Evolutionary conservation across 2,797 vertebrate species (phyloP), one percentile per base, ranked within the genome.

Genomic region (Micrastur ruficollis): DNA sequence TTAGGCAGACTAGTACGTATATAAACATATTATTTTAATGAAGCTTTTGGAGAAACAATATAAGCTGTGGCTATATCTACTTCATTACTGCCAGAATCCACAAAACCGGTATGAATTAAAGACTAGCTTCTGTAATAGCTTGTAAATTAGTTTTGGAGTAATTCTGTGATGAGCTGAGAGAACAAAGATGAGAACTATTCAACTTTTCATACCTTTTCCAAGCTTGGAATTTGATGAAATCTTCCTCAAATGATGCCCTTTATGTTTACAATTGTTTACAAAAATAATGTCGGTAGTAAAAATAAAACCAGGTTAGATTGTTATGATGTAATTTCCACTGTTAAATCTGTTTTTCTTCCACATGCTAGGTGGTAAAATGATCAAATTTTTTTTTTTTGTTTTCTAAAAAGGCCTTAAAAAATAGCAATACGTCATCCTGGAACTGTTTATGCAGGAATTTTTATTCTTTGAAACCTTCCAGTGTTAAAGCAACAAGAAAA

Each of bases 401-500:
- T 93, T 29, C n/a, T 91, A 70, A 91, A 90, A 91, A 91, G 70
- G 67, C 44, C 90, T 97, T 94, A 98, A 97, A 93, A 98, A 98
- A 98, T 27, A 89, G 94, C 93, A 96, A 81, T 97, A 93, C 86
- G 1, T 95, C 90, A 96, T 97, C 96, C 96, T 97, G 94, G 94
- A 97, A 93, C 93, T 75, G 71, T 98, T 98, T 97, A 97, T 85
- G 97, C 98, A 99, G 99, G 98, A 98, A 97, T 97, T 98, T 99
- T 98, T 98, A 98, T 99, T 99, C 98, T 99, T 98, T 99, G 99
- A 99, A 99, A 99, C 99, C 98, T 98, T 99, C 98, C 98, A 99
- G 99, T 99, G 99, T 99, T 99, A 99, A 99, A 99, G 99, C 99
- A 99, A 99, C 99, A 99, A 99, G 99, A 99, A 99, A 99, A 99